These are phyloP conservation scores for Pogonocherus hispidulus DNA, from an alignment of 2,888 invertebrate genomes.

Conservation along the genomic window DNA sequence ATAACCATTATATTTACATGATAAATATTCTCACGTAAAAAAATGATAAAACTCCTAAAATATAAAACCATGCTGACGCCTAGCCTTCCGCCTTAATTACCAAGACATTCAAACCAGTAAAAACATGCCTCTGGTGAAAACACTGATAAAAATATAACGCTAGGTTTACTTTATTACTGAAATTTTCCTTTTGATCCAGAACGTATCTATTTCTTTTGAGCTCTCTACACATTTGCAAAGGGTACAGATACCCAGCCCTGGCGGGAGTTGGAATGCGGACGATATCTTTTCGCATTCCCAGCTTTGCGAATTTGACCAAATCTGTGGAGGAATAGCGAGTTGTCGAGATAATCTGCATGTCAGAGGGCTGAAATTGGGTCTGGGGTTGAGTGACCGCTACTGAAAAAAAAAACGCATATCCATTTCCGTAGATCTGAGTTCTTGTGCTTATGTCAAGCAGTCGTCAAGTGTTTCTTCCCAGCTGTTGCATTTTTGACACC, in stretches of 20 bases:
- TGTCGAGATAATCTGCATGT: slow-evolving; percentile 6
- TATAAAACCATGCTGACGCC: too few species aligned
- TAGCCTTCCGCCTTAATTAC: too few species aligned
- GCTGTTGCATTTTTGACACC: neutral
- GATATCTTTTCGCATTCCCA: neutral
- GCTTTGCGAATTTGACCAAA: slow-evolving; percentile 9
- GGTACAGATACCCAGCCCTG: neutral
- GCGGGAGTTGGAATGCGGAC: neutral
- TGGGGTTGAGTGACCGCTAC: neutral
- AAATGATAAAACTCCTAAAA: too few species aligned
- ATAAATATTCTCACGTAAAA: too few species aligned
- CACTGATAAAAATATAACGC: too few species aligned
- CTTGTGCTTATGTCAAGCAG: neutral
- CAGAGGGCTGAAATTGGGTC: neutral
- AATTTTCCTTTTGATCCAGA: neutral
- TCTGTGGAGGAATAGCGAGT: slow-evolving; percentile 1
- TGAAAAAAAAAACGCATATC: neutral
- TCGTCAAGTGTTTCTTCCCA: neutral
- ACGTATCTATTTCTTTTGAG: neutral
- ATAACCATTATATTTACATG: too few species aligned
- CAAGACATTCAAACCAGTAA: too few species aligned
- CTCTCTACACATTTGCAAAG: neutral
- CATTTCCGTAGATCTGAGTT: neutral
- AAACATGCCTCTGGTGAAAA: too few species aligned
- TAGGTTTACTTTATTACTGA: too few species aligned